A percentile compares a stretch with the other conserved stretches of the same genome.
Conservation (phyloP, 2,113 vertebrate species). For the Phalacrocorax pelagicus region DNA sequence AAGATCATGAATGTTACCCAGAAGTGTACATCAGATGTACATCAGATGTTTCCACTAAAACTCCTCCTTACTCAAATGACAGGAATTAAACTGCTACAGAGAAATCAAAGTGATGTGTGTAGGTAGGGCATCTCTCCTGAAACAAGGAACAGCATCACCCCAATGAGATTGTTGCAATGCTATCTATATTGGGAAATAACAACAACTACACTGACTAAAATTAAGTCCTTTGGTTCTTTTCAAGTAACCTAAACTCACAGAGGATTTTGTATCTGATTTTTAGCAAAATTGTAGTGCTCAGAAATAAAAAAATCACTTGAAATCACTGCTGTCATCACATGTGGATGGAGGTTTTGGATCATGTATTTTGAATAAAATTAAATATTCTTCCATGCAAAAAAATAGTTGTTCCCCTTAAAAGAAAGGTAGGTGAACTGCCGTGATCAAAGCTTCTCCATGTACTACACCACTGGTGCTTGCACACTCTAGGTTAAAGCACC, state of each 20-base stretch:
- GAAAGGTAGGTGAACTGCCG: not conserved
- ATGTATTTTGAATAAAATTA: not conserved
- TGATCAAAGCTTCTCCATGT: not conserved
- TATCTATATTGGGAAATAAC: not conserved
- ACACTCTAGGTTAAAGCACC: not conserved
- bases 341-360: not conserved
- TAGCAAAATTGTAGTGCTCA: not conserved
- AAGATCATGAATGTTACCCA: not conserved
- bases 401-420: not conserved
- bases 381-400: not conserved
- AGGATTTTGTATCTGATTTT: not conserved
- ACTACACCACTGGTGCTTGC: not conserved
- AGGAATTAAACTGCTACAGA: not conserved
- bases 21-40: not conserved
- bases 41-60: not conserved
- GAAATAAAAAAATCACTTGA: not conserved
- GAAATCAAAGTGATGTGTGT: not conserved
- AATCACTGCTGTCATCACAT: not conserved
- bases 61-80: not conserved
- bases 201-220: not conserved
- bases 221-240: not conserved
- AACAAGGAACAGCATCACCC: not conserved
- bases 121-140: not conserved
- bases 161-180: not conserved
- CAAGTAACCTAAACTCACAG: not conserved